A percentile compares a stretch with the other conserved stretches of the same genome.
These are phyloP conservation scores for Australoheros facetus DNA, from an alignment of 2,797 vertebrate genomes.

Conservation along the genomic window DNA sequence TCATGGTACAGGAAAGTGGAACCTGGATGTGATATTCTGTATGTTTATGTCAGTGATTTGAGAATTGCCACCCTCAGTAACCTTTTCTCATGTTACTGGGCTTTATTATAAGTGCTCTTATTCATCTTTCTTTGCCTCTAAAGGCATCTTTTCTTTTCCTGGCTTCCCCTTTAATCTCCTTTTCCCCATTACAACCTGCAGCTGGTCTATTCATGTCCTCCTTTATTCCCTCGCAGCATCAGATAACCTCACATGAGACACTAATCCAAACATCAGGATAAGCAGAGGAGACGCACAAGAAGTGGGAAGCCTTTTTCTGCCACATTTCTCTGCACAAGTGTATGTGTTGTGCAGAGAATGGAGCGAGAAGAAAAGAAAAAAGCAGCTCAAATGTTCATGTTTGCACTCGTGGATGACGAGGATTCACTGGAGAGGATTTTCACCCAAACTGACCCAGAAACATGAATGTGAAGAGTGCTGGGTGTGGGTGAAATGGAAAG, in stretches of 20 bases:
- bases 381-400: constrained; percentile 11
- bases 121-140: neutral
- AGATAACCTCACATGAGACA: constrained; percentile 8
- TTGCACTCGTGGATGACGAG: constrained; percentile 3
- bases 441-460: constrained; percentile 40
- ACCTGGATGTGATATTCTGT: neutral
- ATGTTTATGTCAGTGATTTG: neutral
- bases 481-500: neutral
- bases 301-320: constrained; percentile 4
- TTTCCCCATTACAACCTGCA: neutral
- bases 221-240: neutral
- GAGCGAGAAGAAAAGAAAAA: rapidly evolving
- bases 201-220: neutral
- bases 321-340: neutral
- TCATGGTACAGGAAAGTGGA: neutral
- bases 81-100: neutral
- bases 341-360: neutral
- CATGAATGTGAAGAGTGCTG: neutral
- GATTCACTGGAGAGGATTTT: constrained; percentile 29
- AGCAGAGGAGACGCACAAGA: constrained; percentile 16
- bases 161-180: neutral
- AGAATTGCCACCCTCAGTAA: neutral
- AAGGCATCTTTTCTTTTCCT: neutral
- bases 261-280: constrained; percentile 43
- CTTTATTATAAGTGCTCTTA: neutral